Conservation (phyloP, 1,140 invertebrate species). For the Drosophila rhopaloa region DNA sequence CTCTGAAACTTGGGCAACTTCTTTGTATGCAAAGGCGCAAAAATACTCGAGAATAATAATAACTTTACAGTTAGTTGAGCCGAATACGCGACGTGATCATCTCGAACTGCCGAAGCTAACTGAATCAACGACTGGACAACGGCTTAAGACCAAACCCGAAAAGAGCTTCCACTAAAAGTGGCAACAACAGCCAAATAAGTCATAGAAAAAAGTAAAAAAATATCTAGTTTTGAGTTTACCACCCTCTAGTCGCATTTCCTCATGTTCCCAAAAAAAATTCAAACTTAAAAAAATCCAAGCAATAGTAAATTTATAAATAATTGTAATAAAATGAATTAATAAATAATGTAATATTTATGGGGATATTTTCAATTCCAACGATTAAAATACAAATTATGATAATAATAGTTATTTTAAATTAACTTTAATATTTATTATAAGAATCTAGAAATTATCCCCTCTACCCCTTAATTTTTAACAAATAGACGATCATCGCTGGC, state of each 20-base stretch:
- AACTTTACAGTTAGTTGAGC: constrained; percentile 60
- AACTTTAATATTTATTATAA: too few species aligned
- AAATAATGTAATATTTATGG: too few species aligned
- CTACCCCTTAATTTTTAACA: background rate
- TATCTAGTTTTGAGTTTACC: constrained; percentile 13
- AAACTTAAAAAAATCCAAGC: constrained; percentile 1
- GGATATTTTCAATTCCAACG: too few species aligned
- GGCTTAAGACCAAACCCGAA: constrained; percentile 35
- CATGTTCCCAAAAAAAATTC: constrained; percentile 3
- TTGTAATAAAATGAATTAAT: too few species aligned
- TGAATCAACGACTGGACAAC: constrained; percentile 27
- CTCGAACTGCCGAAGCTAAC: constrained; percentile 50
- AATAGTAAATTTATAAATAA: constrained; percentile 9
- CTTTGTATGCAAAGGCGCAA: constrained; percentile 48
- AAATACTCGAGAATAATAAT: constrained; percentile 26
- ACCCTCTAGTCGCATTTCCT: constrained; percentile 33
- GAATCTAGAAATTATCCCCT: background rate
- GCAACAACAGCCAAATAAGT: constrained; percentile 11
- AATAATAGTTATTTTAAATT: too few species aligned
- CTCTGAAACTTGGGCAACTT: constrained; percentile 4
- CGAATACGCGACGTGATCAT: constrained; percentile 71
- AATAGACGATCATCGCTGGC: constrained; percentile 20
- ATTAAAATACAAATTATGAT: too few species aligned
- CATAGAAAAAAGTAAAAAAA: constrained; percentile 20
- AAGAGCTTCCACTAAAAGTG: constrained; percentile 42